phyloP scores from a whole-genome alignment of 2,113 vertebrate genomes.

The Istiophorus platypterus region DNA sequence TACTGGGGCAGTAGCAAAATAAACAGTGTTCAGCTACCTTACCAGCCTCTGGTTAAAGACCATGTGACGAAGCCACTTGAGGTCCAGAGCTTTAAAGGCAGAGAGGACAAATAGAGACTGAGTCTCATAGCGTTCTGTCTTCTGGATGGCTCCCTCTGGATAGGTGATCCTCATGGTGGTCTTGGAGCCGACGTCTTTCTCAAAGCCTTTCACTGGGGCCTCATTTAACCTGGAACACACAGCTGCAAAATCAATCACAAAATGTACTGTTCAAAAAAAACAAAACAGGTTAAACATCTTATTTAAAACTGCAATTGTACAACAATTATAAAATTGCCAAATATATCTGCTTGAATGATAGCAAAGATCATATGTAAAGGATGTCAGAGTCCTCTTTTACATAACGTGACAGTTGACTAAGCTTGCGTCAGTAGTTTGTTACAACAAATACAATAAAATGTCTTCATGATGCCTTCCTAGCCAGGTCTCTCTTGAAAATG shows the following conservation, averaged over 20 bases:
- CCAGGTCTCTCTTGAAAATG: too few relatives aligned
- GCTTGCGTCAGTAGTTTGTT: too few relatives aligned
- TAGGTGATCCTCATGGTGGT: constrained; percentile 95
- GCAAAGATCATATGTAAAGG: too few relatives aligned
- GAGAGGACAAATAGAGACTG: constrained; percentile 93
- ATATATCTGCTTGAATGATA: too few relatives aligned
- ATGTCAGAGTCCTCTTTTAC: too few relatives aligned
- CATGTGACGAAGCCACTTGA: constrained; percentile 94
- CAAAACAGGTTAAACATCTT: not conserved
- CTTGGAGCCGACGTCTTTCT: constrained; percentile 93
- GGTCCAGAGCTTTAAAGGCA: constrained; percentile 94
- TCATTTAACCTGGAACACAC: constrained; percentile 89
- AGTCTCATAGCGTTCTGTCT: constrained; percentile 88
- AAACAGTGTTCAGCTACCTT: constrained; percentile 60
- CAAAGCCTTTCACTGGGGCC: constrained; percentile 92
- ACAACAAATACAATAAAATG: too few relatives aligned
- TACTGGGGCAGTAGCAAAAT: not conserved
- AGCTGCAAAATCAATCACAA: not conserved
- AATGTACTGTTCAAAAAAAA: not conserved
- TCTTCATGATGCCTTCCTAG: too few relatives aligned
- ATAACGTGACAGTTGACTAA: too few relatives aligned
- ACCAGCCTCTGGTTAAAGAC: constrained; percentile 94
- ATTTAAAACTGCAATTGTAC: not conserved
- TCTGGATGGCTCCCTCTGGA: constrained; percentile 94
- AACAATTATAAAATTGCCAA: not conserved